Evolutionary conservation across 2,797 vertebrate species (phyloP), one percentile per base, ranked within the genome.

Genomic region (Mareca penelope): DNA sequence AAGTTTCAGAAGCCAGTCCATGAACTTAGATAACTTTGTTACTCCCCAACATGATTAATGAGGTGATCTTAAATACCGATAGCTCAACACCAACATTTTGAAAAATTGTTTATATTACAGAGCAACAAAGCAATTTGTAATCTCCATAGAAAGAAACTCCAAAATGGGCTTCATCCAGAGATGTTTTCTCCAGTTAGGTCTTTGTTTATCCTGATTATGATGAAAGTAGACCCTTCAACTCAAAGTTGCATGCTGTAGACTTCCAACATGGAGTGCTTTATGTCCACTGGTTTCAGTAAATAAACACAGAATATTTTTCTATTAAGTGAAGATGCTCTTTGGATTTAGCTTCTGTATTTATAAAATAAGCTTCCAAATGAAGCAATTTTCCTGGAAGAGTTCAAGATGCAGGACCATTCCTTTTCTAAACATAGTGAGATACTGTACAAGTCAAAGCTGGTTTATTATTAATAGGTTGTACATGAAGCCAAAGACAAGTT

Each of bases 41-140:
- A 95, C 85, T 96, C 83, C 83, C 75, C 88, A 94, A 92, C 69
- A 93, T 97, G 96, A 98, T 97, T 96, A 98, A 98, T 95, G 95
- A 96, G 84, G 89, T 95, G 93, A 96, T 96, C 97, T 96, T 96
- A 91, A 97, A 93, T 95, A 97, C 91, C 96, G 97, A 92, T 92
- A 95, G 92, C 85, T 68, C 90, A 91, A 95, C 93, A 96, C 78
- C 60, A 96, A 91, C 64, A 65, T 97, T 96, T 92, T 92, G 81
- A 92, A 96, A 97, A 96, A 85, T 65, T 96, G 76, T 96, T 97
- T 96, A 96, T 91, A 85, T 94, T 95, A 65, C 84, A 78, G 50
- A 95, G 85, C 79, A 89, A 92, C 72, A 93, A 94, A 96, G 75
- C 44, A 1, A 96, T 97, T 97, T 92, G 70, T 97, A 97, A 96